phyloP scores from a whole-genome alignment of 2,113 vertebrate species.

The human region GRCh38 chr4:111892001-111892500 shows the following conservation, averaged over 20 bases:
- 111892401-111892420: neutral
- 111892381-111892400: neutral
- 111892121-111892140: slow-evolving; percentile 8
- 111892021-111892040: neutral
- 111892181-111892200: neutral
- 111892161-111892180: neutral
- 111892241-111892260: neutral
- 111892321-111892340: neutral
- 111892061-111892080: neutral
- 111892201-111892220: neutral
- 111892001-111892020: neutral
- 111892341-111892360: neutral
- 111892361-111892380: neutral
- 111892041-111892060: neutral
- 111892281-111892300: neutral
- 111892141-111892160: neutral
- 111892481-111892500: neutral
- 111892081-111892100: neutral
- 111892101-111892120: neutral
- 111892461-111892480: neutral
- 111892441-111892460: neutral
- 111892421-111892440: neutral
- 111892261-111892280: neutral
- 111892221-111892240: neutral
- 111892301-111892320: neutral